Percentiles rank a stretch among this genome's conserved stretches.
These are phyloP conservation scores for Anoura caudifer DNA, from an alignment of 2,113 vertebrate genomes.

Conservation along the genomic window DNA sequence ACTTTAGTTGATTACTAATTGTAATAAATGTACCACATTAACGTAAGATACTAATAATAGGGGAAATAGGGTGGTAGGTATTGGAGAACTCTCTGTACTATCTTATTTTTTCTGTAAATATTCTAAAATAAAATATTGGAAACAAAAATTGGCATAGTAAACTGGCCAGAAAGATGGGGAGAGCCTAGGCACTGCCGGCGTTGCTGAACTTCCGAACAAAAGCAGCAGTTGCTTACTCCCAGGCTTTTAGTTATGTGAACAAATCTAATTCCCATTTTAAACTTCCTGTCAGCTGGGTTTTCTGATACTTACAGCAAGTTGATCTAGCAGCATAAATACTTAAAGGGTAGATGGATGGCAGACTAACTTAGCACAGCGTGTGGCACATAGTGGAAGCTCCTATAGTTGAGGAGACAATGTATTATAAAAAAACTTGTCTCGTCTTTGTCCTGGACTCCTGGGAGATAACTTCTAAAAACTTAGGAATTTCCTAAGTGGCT, in stretches of 20 bases:
- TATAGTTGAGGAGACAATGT: background rate
- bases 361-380: background rate
- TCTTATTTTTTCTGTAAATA: background rate
- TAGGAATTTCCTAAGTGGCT: background rate
- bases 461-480: background rate
- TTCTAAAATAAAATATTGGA: constrained; percentile 3
- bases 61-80: background rate
- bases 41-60: background rate
- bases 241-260: background rate
- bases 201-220: background rate
- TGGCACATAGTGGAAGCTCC: background rate
- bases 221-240: background rate
- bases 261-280: constrained; percentile 12
- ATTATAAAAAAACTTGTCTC: background rate
- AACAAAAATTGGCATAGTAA: background rate
- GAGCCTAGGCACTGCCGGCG: background rate
- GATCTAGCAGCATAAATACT: background rate
- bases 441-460: background rate
- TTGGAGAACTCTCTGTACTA: background rate
- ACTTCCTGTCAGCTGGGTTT: background rate
- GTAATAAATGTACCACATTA: background rate
- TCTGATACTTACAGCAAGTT: constrained; percentile 1
- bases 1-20: background rate
- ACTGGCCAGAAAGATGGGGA: background rate
- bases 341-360: background rate